Base-by-base conservation (phyloP, 2,888 invertebrate species). In the Tachina grossa region DNA sequence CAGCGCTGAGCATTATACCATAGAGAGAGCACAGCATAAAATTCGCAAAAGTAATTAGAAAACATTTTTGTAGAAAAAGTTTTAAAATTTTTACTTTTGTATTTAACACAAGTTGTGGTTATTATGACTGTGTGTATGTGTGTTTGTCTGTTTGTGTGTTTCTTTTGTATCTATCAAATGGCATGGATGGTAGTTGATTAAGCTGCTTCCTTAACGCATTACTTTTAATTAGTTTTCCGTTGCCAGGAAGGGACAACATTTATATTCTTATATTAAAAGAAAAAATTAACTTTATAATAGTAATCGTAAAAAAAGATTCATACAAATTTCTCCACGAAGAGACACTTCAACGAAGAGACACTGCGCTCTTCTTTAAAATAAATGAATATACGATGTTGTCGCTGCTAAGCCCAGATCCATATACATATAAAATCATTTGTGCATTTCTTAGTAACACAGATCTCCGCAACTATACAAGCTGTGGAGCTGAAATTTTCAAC, bases 41-140 rank as follows among this genome's bases (percentile, higher is more conserved):
- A 57, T 57, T 51, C 65, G 51, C 59, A 51, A 77, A 77, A 77
- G 77, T 77, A 83, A 83, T 83, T 83, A 83, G 59, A 77, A 14
- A 83, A 59, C 59, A 77, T 79, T 79, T 71, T 31, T 19, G 16
- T 49, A 39, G n/a, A 66, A 69, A 78, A 61, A 16, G 31, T 31
- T 69, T 78, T 51, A 45, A 55, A 65, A 59, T 66, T 43, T 74
- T 47, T 57, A 16, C 41, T 72, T 13, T 19, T 69, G 43, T 16
- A 9, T 2, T 19, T 13, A 31, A 14, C 31, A 51, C 9, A 16
- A 55, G 31, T 39, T 41, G 55, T 57, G 53, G 31, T 16, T 6
- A 16, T 47, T 45, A 9, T 71, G 39, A 71, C 14, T 71, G 45
- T 41, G 11, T 69, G 11, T 59, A 4, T 49, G 6, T 31, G 31